phyloP scores from a whole-genome alignment of 2,797 vertebrate genomes.

The Austrolebias charrua region DNA sequence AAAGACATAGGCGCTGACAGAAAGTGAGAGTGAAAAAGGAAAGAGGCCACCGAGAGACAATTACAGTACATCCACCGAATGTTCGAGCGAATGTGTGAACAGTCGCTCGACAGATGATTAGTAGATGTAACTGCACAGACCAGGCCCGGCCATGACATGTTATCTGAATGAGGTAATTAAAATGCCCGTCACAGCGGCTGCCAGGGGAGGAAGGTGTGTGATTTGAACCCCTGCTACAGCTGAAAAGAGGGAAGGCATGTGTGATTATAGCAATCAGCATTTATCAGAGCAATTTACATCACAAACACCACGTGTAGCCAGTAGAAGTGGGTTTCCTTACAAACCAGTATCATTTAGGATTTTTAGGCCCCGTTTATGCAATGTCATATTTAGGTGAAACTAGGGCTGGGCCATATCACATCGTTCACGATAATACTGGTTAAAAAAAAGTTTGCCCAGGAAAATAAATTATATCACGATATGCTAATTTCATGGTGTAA shows the following conservation, averaged over 20 bases:
- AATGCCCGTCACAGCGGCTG: conserved; percentile 30
- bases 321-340: background rate
- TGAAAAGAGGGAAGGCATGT: background rate
- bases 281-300: conserved; percentile 1
- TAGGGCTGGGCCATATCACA: too few species aligned
- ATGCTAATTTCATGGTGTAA: too few species aligned
- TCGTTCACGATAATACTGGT: too few species aligned
- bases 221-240: conserved; percentile 11
- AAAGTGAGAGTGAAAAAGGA: conserved; percentile 49
- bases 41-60: conserved; percentile 18
- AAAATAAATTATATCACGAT: too few species aligned
- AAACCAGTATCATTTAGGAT: background rate
- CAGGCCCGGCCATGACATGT: conserved; percentile 28
- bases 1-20: conserved; percentile 37
- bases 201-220: background rate
- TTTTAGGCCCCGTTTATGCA: background rate
- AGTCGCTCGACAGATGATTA: conserved; percentile 57
- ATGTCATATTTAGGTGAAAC: too few species aligned
- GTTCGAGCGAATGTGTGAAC: conserved; percentile 47
- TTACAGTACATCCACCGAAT: conserved; percentile 11
- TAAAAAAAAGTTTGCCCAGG: too few species aligned
- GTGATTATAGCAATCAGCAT: background rate
- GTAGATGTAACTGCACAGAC: conserved; percentile 40
- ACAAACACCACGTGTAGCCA: background rate
- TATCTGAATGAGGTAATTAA: conserved; percentile 56